A percentile compares a stretch with the other conserved stretches of the same genome.
These are phyloP conservation scores for Mylabris phalerata DNA, from an alignment of 1,140 invertebrate genomes.

Conservation along the genomic window DNA sequence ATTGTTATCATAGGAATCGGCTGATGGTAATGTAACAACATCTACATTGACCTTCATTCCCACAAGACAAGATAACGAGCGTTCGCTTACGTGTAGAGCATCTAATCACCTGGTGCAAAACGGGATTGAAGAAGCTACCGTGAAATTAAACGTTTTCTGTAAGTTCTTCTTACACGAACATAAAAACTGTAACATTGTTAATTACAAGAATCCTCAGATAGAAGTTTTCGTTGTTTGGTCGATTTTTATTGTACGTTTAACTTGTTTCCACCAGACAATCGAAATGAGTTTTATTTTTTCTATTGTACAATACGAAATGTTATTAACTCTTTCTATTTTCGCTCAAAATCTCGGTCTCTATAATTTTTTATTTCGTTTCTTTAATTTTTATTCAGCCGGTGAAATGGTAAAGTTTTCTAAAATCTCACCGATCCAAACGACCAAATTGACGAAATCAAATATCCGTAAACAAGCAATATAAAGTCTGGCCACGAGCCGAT, in stretches of 20 bases:
- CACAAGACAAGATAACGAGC: constrained; percentile 67
- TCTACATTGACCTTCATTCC: constrained; percentile 70
- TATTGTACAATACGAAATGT: not conserved
- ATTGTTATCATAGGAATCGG: constrained; percentile 52
- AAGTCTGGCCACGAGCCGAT: constrained; percentile 24
- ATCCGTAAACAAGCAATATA: constrained; percentile 25
- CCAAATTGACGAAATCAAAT: constrained; percentile 14
- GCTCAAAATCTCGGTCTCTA: not conserved
- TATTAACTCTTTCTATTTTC: not conserved
- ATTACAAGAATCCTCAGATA: constrained; percentile 12
- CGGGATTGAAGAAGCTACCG: constrained; percentile 65
- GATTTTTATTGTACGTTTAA: not conserved
- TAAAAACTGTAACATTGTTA: constrained; percentile 19
- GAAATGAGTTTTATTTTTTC: not conserved
- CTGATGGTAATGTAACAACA: constrained; percentile 71
- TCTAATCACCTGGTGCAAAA: constrained; percentile 68
- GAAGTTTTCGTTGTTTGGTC: constrained; percentile 10
- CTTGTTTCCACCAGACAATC: constrained; percentile 1
- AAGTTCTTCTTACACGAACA: constrained; percentile 45
- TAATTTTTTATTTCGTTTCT: too few relatives aligned
- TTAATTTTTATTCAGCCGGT: too few relatives aligned
- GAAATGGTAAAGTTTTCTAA: too few relatives aligned
- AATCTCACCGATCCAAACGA: too few relatives aligned
- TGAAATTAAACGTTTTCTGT: constrained; percentile 79
- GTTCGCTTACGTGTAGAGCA: constrained; percentile 70